Conservation (phyloP, 1,140 invertebrate species). For the Dendroctonus ponderosae region DNA sequence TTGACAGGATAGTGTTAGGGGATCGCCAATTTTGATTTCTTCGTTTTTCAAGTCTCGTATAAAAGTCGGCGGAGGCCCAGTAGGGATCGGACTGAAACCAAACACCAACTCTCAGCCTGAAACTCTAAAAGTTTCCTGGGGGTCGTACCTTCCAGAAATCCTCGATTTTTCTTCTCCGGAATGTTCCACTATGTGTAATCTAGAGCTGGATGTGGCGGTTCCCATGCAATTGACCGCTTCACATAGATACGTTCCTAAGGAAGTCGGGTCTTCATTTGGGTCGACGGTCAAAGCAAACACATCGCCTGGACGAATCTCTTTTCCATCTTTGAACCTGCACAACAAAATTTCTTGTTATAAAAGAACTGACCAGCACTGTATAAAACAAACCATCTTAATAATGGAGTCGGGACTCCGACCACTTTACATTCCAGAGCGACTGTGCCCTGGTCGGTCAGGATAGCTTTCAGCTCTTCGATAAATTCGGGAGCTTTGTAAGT, state of each 20-base stretch:
- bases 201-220: slow-evolving; percentile 74
- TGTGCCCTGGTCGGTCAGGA: slow-evolving; percentile 82
- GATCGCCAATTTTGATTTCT: slow-evolving; percentile 73
- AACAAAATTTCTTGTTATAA: background rate
- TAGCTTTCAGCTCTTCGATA: slow-evolving; percentile 74
- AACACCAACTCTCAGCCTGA: slow-evolving; percentile 13
- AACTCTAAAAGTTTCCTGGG: background rate
- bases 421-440: slow-evolving; percentile 88
- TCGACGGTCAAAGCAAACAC: slow-evolving; percentile 81
- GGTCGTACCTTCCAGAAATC: slow-evolving; percentile 55
- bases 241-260: slow-evolving; percentile 80
- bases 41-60: slow-evolving; percentile 68
- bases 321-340: slow-evolving; percentile 69
- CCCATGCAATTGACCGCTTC: slow-evolving; percentile 88
- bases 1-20: slow-evolving; percentile 68
- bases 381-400: slow-evolving; percentile 62
- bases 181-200: slow-evolving; percentile 72
- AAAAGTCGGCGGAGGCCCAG: slow-evolving; percentile 73
- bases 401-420: slow-evolving; percentile 79
- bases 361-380: background rate
- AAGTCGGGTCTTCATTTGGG: slow-evolving; percentile 71
- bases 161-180: slow-evolving; percentile 55
- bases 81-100: slow-evolving; percentile 41
- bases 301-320: slow-evolving; percentile 84
- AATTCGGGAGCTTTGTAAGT: slow-evolving; percentile 85